Conservation (phyloP, 2,888 invertebrate species). For the Limenitis camilla region DNA sequence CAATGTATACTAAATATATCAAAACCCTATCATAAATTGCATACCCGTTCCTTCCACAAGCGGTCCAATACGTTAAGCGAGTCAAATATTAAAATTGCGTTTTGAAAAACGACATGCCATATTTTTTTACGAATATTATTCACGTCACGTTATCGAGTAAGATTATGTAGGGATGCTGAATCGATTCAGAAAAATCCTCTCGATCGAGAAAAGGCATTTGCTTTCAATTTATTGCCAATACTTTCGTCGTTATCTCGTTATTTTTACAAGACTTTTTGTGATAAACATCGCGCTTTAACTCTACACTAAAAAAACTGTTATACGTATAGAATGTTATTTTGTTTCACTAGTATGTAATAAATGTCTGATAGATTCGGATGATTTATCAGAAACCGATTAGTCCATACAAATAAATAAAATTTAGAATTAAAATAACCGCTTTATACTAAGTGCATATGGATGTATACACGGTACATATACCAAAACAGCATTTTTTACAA, state of each 20-base stretch:
- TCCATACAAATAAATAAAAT: too few relatives aligned
- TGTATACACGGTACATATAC: too few relatives aligned
- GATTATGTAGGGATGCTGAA: conserved; percentile 23
- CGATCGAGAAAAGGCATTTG: conserved; percentile 9
- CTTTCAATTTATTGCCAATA: conserved; percentile 19
- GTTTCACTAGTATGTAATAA: too few relatives aligned
- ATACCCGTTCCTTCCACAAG: conserved; percentile 7
- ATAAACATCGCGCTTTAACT: not conserved
- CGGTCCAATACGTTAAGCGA: conserved; percentile 6
- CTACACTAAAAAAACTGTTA: too few relatives aligned
- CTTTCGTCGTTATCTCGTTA: conserved; percentile 9
- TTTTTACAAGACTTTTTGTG: not conserved
- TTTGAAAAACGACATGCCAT: conserved; percentile 18
- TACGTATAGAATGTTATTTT: not conserved
- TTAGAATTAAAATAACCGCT: too few relatives aligned
- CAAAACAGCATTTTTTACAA: too few relatives aligned
- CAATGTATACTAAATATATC: not conserved
- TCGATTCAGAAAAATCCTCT: conserved; percentile 15
- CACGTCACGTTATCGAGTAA: conserved; percentile 21
- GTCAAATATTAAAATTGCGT: conserved; percentile 22
- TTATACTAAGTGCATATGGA: too few relatives aligned
- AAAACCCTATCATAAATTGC: conserved; percentile 1
- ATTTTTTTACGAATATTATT: conserved; percentile 20
- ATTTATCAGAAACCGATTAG: too few relatives aligned
- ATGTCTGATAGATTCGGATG: too few relatives aligned